These are phyloP conservation scores for Neuroterus valhalla DNA, from an alignment of 1,140 invertebrate species.

Conservation along the genomic window DNA sequence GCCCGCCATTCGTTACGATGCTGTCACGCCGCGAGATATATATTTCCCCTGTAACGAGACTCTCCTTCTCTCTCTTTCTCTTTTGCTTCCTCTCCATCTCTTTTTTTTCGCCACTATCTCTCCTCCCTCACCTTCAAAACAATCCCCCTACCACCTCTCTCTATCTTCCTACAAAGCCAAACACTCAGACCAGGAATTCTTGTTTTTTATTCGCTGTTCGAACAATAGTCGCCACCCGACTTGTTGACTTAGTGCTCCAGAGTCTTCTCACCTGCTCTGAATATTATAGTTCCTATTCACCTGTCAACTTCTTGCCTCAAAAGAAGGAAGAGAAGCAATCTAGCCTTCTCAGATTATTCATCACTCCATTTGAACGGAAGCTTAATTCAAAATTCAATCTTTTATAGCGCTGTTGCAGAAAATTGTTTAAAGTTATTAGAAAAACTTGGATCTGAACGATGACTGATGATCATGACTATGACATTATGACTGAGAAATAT, in stretches of 20 bases:
- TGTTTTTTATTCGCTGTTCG: conserved; percentile 1
- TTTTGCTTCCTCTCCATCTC: conserved; percentile 46
- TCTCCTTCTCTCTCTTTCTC: conserved; percentile 50
- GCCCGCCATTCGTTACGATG: conserved; percentile 73
- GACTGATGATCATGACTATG: no score
- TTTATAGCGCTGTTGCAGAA: no score
- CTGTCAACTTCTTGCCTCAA: not conserved
- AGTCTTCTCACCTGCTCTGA: conserved; percentile 14
- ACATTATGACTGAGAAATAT: no score
- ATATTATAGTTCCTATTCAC: not conserved
- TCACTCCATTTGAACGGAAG: no score
- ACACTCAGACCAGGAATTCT: not conserved
- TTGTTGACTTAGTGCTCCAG: conserved; percentile 16
- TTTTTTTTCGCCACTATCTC: conserved; percentile 39
- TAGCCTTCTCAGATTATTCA: conserved; percentile 5
- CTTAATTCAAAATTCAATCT: no score
- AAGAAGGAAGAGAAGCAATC: not conserved
- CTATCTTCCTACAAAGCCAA: not conserved
- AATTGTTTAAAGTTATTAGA: no score
- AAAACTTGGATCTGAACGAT: no score
- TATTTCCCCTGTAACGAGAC: conserved; percentile 59
- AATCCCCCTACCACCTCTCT: not conserved
- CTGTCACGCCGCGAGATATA: conserved; percentile 60
- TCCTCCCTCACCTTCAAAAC: not conserved
- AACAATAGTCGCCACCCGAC: conserved; percentile 18